These are phyloP conservation scores for Zaprionus inermis DNA, from an alignment of 1,140 invertebrate genomes.

Conservation along the genomic window DNA sequence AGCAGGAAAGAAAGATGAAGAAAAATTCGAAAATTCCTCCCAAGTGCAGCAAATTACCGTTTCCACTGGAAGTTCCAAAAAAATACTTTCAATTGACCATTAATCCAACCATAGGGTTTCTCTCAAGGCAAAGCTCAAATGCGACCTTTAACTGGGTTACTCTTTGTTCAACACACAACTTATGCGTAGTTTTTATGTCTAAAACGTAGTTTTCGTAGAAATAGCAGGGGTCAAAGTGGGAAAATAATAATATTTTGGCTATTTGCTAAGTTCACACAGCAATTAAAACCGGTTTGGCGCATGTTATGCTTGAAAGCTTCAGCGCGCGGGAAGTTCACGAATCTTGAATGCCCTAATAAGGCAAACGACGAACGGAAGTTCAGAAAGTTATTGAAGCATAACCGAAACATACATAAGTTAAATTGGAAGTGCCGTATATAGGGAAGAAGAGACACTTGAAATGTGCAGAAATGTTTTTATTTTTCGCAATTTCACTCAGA, in stretches of 20 bases:
- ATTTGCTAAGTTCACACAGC: constrained; percentile 31
- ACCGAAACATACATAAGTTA: neutral
- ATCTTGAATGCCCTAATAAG: constrained; percentile 5
- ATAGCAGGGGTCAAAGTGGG: constrained; percentile 11
- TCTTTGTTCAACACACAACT: neutral
- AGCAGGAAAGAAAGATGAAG: neutral
- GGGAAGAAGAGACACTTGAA: neutral
- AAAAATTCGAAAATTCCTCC: neutral
- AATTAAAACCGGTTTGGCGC: constrained; percentile 39
- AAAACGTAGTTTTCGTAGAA: constrained; percentile 10
- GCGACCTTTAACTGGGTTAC: neutral
- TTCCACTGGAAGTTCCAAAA: neutral
- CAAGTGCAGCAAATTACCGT: neutral
- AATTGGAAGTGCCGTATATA: neutral
- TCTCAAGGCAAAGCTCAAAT: neutral
- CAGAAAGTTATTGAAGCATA: constrained; percentile 1
- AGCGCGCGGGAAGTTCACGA: neutral
- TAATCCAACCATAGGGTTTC: neutral
- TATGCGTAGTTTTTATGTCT: constrained; percentile 5
- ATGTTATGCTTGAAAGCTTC: constrained; percentile 29
- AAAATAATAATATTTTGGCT: constrained; percentile 22
- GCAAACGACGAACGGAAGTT: neutral
- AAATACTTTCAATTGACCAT: neutral
- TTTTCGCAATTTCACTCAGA: neutral
- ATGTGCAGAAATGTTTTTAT: neutral